Evolutionary conservation across 2,113 vertebrate genomes (phyloP), one percentile per base, ranked within the genome.

Genomic region (Tachysurus vachellii): DNA sequence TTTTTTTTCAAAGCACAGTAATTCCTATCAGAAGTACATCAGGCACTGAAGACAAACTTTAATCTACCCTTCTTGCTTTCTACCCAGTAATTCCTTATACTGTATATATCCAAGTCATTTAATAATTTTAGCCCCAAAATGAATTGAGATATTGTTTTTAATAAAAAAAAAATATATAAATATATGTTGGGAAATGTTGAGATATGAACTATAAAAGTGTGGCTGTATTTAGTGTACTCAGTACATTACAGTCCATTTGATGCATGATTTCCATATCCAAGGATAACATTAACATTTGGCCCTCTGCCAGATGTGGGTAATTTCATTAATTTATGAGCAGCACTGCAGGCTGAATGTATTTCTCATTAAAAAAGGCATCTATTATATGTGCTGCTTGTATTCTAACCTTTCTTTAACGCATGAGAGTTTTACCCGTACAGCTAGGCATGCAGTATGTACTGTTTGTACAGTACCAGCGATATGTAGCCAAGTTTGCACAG

Each of bases 281-380:
- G 42, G 1, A 13, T 64, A 66, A 23, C 61, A 82, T 82, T 66
- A 66, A n/a, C 61, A 50, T 64, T 53, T 64, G 81, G 61, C 44
- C 3, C 14, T 0, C 81, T 28, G 26, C 81, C 62, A 66, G 44
- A 53, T 83, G 13, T 28, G 31, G 5, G 3, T 66, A 82, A 64
- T 66, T 82, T 26, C 42, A 50, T 82, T 82, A 50, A 82, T 50
- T 82, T 66, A 50, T 64, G 80, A 82, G 80, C 59, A 64, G 17
- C 61, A 66, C 61, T 83, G 61, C 9, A 31, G 26, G 81, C 12
- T 66, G 50, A 83, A 81, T 9, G 23, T 54, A 59, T 56, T 61
- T 80, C 54, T 53, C 28, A 21, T 80, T 23, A 73, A 73, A 73
- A 80, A 79, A 56, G 17, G 19, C 10, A n/a, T 12, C 23, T 53